Conservation (phyloP, 2,113 vertebrate species). For the Gasterosteus nipponicus region DNA sequence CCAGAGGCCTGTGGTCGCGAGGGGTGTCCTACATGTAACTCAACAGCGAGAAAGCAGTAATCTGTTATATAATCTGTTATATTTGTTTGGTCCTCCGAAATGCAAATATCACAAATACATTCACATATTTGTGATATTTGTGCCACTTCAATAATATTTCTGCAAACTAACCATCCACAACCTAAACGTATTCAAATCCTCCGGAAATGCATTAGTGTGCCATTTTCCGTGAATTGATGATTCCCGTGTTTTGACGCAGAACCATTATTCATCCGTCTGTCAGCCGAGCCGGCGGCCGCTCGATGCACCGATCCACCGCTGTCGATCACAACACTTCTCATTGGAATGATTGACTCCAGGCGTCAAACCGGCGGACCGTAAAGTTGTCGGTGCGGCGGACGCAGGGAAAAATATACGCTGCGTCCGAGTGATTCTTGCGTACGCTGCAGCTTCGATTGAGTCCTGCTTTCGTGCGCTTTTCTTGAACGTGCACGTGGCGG, state of each 20-base stretch:
- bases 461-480: background rate
- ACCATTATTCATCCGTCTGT: background rate
- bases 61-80: background rate
- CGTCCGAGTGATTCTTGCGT: background rate
- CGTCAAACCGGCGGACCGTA: constrained; percentile 33
- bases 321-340: constrained; percentile 25
- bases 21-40: background rate
- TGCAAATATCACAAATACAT: background rate
- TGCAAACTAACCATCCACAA: background rate
- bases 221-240: background rate
- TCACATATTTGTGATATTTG: background rate
- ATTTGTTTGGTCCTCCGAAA: background rate
- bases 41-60: too few species aligned
- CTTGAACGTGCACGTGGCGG: background rate
- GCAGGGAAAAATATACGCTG: constrained; percentile 3
- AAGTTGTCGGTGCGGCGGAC: constrained; percentile 21
- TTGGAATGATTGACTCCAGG: constrained; percentile 8
- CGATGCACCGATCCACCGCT: background rate
- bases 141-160: background rate
- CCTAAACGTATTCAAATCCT: background rate
- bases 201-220: background rate
- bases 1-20: background rate
- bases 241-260: background rate
- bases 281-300: background rate
- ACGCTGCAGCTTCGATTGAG: constrained; percentile 21